Evolutionary conservation across 2,888 invertebrate species (phyloP).

Genomic region (Eupithecia centaureata): DNA sequence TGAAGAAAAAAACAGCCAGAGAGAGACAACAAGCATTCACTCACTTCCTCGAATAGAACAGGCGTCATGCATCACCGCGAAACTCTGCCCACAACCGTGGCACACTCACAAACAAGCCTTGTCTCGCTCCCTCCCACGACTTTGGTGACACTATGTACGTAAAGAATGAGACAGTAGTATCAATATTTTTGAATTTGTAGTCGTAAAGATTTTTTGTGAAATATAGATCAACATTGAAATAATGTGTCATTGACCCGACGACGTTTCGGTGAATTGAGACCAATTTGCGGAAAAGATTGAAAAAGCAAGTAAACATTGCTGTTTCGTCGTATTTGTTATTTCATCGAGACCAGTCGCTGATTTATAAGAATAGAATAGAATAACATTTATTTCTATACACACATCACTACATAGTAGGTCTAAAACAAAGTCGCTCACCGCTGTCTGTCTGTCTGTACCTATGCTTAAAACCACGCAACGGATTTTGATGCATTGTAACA

Average conservation of each 20-base stretch:
- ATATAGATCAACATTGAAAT: slow-evolving; percentile 80
- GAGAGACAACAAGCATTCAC: slow-evolving; percentile 59
- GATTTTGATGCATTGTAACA: too few relatives aligned
- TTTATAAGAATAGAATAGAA: too few relatives aligned
- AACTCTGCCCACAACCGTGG: slow-evolving; percentile 74
- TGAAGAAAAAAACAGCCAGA: slow-evolving; percentile 64
- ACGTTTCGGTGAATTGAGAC: slow-evolving; percentile 54
- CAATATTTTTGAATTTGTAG: slow-evolving; percentile 61
- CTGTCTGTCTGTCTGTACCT: too few relatives aligned
- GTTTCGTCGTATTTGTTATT: slow-evolving; percentile 22
- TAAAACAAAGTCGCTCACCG: too few relatives aligned
- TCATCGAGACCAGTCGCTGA: background rate
- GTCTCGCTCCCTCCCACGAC: slow-evolving; percentile 58
- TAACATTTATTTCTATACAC: too few relatives aligned
- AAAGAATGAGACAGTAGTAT: slow-evolving; percentile 54
- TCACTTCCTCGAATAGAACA: slow-evolving; percentile 69
- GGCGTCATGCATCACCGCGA: slow-evolving; percentile 75
- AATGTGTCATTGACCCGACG: slow-evolving; percentile 74
- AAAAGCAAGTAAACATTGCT: slow-evolving; percentile 38
- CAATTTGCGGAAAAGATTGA: slow-evolving; percentile 46
- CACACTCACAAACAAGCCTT: slow-evolving; percentile 50
- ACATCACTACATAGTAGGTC: too few relatives aligned
- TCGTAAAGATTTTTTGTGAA: slow-evolving; percentile 73
- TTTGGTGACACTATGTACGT: slow-evolving; percentile 31
- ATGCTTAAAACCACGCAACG: too few relatives aligned